Evolutionary conservation across 2,113 vertebrate genomes (phyloP), one percentile per base, ranked within the genome.

Genomic region (Colossoma macropomum): DNA sequence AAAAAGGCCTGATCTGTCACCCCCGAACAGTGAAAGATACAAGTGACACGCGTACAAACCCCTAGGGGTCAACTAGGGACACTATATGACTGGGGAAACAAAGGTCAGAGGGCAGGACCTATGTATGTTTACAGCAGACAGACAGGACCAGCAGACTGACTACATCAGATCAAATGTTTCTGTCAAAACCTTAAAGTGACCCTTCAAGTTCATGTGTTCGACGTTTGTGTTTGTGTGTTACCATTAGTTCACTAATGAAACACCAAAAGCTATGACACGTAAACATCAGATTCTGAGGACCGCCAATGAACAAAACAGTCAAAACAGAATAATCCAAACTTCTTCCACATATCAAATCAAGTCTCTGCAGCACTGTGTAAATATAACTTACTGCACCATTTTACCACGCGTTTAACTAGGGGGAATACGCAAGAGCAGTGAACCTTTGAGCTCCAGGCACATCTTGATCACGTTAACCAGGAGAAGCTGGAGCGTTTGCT

Each of bases 401-500:
- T 77, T 52, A 73, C 62, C 27, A 68, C 34, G 63, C 48, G 48
- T 81, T 85, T 87, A 59, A 72, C 78, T 75, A 19, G 32, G 79
- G 66, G 54, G n/a, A 71, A 77, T 75, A n/a, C 28, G 54, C 65
- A 70, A 34, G 78, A 34, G 32, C 63, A 81, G 41, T 62, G 52
- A 23, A 48, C 83, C 23, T 5, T 59, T 59, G 45, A 69, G 34
- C 12, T 25, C 15, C 25, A 41, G 56, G 41, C 79, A 87, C 84
- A 86, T 87, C 84, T 84, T 86, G 79, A 84, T 86, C 75, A 77
- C 19, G 75, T 86, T 87, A 87, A 80, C 32, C 76, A 72, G 68
- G 63, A 65, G 45, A 70, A 81, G 69, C 82, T 62, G 66, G 16
- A 56, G 23, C 11, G 66, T 75, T 87, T 83, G 80, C 77, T 82